Percentiles rank a stretch among this genome's conserved stretches.
These are phyloP conservation scores for Gymnogyps californianus DNA, from an alignment of 2,113 vertebrate species.

Conservation along the genomic window DNA sequence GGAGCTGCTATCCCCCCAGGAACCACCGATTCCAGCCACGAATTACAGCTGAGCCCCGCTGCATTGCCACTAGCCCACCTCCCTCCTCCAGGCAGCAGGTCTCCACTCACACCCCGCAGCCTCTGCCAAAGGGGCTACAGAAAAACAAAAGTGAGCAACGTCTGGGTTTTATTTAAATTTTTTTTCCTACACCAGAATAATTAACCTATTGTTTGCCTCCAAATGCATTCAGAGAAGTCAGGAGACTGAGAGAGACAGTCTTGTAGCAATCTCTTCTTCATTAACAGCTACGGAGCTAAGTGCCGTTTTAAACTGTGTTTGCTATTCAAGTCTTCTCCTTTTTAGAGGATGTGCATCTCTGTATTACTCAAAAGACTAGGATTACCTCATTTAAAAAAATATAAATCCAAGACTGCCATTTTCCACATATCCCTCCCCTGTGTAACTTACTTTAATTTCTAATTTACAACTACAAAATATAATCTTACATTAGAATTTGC, in stretches of 20 bases:
- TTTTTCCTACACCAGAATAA: not conserved
- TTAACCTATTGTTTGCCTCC: not conserved
- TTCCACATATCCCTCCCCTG: not conserved
- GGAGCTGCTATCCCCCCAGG: not conserved
- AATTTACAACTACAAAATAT: constrained; percentile 69
- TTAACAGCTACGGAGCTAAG: not conserved
- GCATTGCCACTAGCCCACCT: not conserved
- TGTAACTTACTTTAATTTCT: constrained; percentile 54
- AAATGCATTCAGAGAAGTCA: not conserved
- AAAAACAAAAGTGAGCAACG: not conserved
- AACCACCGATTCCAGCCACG: fast-evolving
- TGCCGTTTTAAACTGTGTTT: not conserved
- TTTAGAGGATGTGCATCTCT: not conserved
- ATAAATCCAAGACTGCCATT: not conserved
- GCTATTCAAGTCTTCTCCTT: not conserved
- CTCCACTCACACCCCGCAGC: not conserved
- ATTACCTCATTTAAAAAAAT: constrained; percentile 16
- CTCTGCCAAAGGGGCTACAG: not conserved
- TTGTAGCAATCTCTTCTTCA: not conserved
- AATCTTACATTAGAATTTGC: constrained; percentile 69
- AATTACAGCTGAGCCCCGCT: not conserved
- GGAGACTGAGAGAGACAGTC: not conserved
- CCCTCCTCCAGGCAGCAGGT: not conserved
- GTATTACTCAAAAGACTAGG: not conserved
- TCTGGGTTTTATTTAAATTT: not conserved